Conservation (phyloP, 2,888 invertebrate species). For the Caenorhabditis japonica region DNA sequence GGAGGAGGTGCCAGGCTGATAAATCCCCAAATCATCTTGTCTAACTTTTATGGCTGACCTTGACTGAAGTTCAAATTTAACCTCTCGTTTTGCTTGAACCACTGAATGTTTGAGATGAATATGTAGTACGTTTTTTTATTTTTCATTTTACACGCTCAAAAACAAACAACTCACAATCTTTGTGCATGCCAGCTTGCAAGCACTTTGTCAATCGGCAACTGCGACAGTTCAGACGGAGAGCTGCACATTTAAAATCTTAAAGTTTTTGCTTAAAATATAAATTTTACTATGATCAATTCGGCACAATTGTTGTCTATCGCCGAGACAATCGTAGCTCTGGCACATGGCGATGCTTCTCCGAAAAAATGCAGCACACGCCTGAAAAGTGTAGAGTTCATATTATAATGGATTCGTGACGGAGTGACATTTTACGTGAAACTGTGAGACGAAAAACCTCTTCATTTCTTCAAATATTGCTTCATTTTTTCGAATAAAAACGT, state of each 20-base stretch:
- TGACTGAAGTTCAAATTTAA: neutral
- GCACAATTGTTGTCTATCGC: slow-evolving; percentile 13
- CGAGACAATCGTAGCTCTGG: slow-evolving; percentile 41
- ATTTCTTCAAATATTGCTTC: too few relatives aligned
- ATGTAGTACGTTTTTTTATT: too few relatives aligned
- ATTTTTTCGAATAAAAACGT: too few relatives aligned
- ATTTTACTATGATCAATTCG: slow-evolving; percentile 39
- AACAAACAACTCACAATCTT: slow-evolving; percentile 34
- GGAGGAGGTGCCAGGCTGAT: too few relatives aligned
- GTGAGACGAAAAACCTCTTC: too few relatives aligned
- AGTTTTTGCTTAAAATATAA: neutral
- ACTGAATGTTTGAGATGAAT: slow-evolving; percentile 44
- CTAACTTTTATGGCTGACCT: too few relatives aligned
- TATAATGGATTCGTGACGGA: too few relatives aligned
- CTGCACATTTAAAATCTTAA: slow-evolving; percentile 12
- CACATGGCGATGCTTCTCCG: slow-evolving; percentile 45
- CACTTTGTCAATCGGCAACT: slow-evolving; percentile 40
- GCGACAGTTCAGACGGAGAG: slow-evolving; percentile 42
- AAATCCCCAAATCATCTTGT: too few relatives aligned
- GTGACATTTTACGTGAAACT: too few relatives aligned
- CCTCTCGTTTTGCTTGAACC: slow-evolving; percentile 50
- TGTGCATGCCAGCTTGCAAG: slow-evolving; percentile 32
- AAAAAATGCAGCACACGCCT: slow-evolving; percentile 54
- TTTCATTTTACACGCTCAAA: neutral
- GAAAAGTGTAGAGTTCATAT: slow-evolving; percentile 7